These are phyloP conservation scores for Actenoides hombroni DNA, from an alignment of 2,113 vertebrate genomes.

Conservation along the genomic window DNA sequence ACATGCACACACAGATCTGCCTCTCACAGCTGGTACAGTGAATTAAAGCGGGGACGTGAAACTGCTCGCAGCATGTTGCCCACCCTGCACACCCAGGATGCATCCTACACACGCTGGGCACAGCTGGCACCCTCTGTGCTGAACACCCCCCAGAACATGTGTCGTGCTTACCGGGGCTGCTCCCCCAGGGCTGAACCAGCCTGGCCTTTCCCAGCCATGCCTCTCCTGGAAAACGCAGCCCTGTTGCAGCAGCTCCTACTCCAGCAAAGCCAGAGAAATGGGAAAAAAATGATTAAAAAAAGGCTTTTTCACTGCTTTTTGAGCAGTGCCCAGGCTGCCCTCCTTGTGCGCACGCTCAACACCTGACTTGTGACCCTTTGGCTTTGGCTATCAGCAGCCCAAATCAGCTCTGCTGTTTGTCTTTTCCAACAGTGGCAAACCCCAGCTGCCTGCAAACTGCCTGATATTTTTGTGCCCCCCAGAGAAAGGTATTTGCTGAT, in stretches of 20 bases:
- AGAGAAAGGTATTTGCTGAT: background rate
- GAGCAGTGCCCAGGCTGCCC: background rate
- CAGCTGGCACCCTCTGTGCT: background rate
- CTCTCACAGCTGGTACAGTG: fast-evolving
- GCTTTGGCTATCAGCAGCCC: background rate
- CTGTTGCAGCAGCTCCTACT: conserved; percentile 84
- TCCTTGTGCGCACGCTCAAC: fast-evolving
- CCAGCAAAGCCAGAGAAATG: background rate
- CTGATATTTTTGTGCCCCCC: background rate
- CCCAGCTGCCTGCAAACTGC: background rate
- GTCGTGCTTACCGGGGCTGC: conserved; percentile 82
- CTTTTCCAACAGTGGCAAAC: background rate
- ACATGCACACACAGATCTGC: background rate
- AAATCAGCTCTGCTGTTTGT: background rate
- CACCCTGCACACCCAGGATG: fast-evolving
- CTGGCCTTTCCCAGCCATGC: conserved; percentile 95
- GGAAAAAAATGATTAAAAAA: background rate
- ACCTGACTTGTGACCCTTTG: background rate
- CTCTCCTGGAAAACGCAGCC: conserved; percentile 96
- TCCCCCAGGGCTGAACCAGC: conserved; percentile 86
- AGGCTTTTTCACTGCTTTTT: background rate
- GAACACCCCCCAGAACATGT: fast-evolving
- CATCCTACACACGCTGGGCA: fast-evolving
- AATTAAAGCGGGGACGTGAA: background rate
- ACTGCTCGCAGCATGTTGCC: background rate